Evolutionary conservation across 2,888 invertebrate species (phyloP), one percentile per base, ranked within the genome.

Genomic region (Caenorhabditis virilis): DNA sequence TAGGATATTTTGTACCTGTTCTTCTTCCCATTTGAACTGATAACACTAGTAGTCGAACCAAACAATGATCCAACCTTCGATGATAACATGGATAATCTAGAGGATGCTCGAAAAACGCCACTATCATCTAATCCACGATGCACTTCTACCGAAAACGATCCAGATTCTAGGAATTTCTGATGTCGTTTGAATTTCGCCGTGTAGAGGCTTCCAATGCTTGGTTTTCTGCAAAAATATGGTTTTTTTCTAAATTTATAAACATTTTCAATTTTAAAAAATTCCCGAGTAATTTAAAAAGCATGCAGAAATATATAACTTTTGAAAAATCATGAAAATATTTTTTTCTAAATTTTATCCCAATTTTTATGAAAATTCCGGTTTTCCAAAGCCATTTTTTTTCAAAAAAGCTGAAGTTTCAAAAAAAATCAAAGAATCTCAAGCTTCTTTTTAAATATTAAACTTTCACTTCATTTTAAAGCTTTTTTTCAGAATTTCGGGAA

Each of bases 101-200:
- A 72, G 0, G 55, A 27, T 0, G 66, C 52, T 4, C 67, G 61
- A 48, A 69, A 65, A 1, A 66, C 52, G 25, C 51, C 72, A 18
- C 50, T 43, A 49, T 90, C 90, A 77, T 92, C 92, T 18, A 91
- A 84, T 0, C 92, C 92, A 11, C 91, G 87, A 82, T 92, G 91
- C 15, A 92, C 88, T 0, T 90, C 90, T 35, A 92, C 88, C 0
- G 88, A 48, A 50, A 71, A 62, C 2, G 23, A 25, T 1, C 52
- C 60, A 1, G 57, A 54, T 46, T 60, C 55, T 30, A 59, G 51
- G 13, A 48, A 45, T 25, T 88, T 85, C 35, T 88, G 85, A 3
- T 88, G 85, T 6, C 89, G 87, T 47, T 89, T 84, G 82, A 91
- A 94, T 69, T 92, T 92, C 0, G 88, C 77, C 0, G 91, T 92